A percentile compares a stretch with the other conserved stretches of the same genome.
These are phyloP conservation scores for Stenchaetothrips biformis DNA, from an alignment of 2,888 invertebrate species.

Conservation along the genomic window DNA sequence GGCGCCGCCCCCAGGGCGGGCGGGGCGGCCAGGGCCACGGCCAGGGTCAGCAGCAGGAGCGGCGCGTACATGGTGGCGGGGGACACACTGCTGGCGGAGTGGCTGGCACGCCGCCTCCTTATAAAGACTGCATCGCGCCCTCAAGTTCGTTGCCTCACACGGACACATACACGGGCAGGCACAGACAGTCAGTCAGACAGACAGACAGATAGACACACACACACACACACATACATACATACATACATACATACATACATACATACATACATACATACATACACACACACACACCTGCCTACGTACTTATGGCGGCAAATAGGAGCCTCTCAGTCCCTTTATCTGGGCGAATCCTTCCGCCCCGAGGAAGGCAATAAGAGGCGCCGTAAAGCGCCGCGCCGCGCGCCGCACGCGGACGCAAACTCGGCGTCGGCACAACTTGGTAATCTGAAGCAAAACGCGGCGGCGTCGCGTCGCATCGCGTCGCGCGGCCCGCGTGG, in stretches of 20 bases:
- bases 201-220: not conserved
- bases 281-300: not conserved
- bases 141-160: not conserved
- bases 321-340: too few relatives aligned
- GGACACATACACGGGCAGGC: not conserved
- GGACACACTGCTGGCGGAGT: not conserved
- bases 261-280: not conserved
- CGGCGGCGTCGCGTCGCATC: too few relatives aligned
- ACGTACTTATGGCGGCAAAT: too few relatives aligned
- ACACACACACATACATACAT: not conserved
- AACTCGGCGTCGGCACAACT: too few relatives aligned
- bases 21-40: not conserved
- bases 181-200: not conserved
- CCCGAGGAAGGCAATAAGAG: too few relatives aligned
- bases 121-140: not conserved
- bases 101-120: not conserved
- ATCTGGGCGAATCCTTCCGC: too few relatives aligned
- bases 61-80: not conserved
- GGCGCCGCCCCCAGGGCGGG: not conserved
- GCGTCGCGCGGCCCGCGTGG: too few relatives aligned
- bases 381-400: too few relatives aligned
- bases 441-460: too few relatives aligned
- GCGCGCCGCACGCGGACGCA: too few relatives aligned
- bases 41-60: not conserved
- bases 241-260: not conserved